Evolutionary conservation across 2,113 vertebrate genomes (phyloP).

Genomic region (Cromileptes altivelis): DNA sequence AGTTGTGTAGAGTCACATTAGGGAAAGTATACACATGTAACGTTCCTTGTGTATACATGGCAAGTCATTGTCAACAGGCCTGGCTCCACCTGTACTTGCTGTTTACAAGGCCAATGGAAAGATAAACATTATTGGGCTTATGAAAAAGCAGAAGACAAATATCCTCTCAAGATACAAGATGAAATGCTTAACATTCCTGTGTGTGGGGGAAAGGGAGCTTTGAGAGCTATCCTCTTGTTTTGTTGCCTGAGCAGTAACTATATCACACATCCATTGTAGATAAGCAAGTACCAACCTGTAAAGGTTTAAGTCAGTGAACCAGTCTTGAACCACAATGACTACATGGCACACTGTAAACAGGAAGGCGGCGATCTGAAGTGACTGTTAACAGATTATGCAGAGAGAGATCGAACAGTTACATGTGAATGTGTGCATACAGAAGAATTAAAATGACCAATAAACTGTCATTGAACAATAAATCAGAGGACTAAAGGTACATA

Average conservation of each 20-base stretch:
- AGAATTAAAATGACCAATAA: not conserved
- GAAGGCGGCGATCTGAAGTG: constrained; percentile 93
- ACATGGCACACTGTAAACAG: constrained; percentile 95
- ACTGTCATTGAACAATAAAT: not conserved
- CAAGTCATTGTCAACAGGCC: not conserved
- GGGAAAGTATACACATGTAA: not conserved
- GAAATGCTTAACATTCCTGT: constrained; percentile 64
- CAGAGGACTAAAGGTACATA: not conserved
- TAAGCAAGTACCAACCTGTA: constrained; percentile 85
- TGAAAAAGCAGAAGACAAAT: constrained; percentile 62
- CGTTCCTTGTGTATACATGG: not conserved
- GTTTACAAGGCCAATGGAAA: constrained; percentile 36
- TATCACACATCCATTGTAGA: accelerated
- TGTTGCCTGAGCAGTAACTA: not conserved
- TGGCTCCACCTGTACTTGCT: constrained; percentile 17
- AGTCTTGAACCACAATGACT: constrained; percentile 93
- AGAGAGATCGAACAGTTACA: not conserved
- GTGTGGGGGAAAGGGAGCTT: not conserved
- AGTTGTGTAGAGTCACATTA: not conserved
- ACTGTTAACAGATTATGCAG: constrained; percentile 77
- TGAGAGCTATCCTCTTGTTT: not conserved
- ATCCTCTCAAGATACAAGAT: constrained; percentile 57
- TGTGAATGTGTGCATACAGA: not conserved
- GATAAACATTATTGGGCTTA: constrained; percentile 36
- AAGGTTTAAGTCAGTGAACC: constrained; percentile 93